These are phyloP conservation scores for Tetragnatha montana DNA, from an alignment of 2,888 invertebrate genomes.

Conservation along the genomic window DNA sequence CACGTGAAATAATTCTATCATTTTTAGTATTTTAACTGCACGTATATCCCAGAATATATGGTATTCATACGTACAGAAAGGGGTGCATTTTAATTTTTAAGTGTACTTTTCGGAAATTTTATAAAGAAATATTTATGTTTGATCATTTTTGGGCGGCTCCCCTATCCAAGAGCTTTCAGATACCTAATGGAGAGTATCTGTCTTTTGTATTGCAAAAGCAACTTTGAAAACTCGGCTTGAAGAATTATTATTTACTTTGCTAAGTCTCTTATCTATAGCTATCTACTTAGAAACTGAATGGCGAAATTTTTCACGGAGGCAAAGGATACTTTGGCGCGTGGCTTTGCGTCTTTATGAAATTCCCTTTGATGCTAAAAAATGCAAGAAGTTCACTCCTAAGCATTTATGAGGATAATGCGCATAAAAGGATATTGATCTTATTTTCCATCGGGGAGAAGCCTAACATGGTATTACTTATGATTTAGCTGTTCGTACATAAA, in stretches of 20 bases:
- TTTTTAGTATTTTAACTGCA: no score
- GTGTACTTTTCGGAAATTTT: no score
- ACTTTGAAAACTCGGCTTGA: not conserved
- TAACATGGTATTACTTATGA: not conserved
- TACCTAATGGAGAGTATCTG: not conserved
- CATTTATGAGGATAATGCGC: constrained; percentile 12
- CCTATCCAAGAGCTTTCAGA: no score
- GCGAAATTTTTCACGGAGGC: not conserved
- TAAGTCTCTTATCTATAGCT: not conserved
- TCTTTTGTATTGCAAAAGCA: not conserved
- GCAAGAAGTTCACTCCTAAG: not conserved
- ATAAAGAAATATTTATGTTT: no score
- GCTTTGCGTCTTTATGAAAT: constrained; percentile 3
- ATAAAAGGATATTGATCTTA: constrained; percentile 40
- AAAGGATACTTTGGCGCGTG: not conserved
- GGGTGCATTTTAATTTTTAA: no score
- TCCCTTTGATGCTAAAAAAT: constrained; percentile 16
- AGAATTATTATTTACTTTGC: not conserved
- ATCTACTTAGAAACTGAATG: not conserved
- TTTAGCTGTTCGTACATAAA: not conserved
- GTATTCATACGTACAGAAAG: no score
- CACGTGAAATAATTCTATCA: no score
- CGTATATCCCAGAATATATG: no score
- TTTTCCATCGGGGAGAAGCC: not conserved
- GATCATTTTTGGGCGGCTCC: no score